Evolutionary conservation across 2,797 vertebrate genomes (phyloP).

Genomic region (Xenentodon cancila): DNA sequence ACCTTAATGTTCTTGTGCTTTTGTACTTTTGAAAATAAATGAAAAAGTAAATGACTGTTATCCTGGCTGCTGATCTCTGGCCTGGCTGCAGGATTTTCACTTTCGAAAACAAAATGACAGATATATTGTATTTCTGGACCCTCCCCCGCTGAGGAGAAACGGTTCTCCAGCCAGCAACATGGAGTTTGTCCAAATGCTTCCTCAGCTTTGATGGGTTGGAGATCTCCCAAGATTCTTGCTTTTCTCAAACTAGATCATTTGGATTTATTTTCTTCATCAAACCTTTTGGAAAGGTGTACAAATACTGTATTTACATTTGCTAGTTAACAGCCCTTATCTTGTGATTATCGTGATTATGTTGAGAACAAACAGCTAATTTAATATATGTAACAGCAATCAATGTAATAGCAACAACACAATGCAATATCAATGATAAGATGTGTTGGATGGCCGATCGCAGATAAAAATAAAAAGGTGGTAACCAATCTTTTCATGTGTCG

Average conservation of each 20-base stretch:
- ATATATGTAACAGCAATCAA: too few species aligned
- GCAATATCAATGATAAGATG: too few species aligned
- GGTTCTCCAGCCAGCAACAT: constrained; percentile 10
- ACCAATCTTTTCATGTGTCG: too few species aligned
- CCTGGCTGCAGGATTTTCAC: constrained; percentile 4
- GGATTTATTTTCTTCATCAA: background rate
- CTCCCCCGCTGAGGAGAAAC: constrained; percentile 9
- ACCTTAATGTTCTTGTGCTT: constrained; percentile 4
- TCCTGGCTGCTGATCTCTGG: constrained; percentile 22
- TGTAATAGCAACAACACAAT: too few species aligned
- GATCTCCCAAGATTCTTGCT: constrained; percentile 14
- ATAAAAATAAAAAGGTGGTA: too few species aligned
- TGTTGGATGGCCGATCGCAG: too few species aligned
- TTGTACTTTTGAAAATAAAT: background rate
- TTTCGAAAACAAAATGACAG: constrained; percentile 46
- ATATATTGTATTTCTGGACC: constrained; percentile 19
- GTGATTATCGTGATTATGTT: background rate
- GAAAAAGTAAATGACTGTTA: constrained; percentile 12
- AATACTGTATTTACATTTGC: background rate
- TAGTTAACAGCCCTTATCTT: background rate
- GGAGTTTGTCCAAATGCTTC: constrained; percentile 19
- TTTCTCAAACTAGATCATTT: background rate
- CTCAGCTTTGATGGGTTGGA: constrained; percentile 13
- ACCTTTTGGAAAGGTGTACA: background rate
- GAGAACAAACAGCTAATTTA: background rate